phyloP scores from a whole-genome alignment of 2,888 invertebrate genomes.

The Papilio demoleus region DNA sequence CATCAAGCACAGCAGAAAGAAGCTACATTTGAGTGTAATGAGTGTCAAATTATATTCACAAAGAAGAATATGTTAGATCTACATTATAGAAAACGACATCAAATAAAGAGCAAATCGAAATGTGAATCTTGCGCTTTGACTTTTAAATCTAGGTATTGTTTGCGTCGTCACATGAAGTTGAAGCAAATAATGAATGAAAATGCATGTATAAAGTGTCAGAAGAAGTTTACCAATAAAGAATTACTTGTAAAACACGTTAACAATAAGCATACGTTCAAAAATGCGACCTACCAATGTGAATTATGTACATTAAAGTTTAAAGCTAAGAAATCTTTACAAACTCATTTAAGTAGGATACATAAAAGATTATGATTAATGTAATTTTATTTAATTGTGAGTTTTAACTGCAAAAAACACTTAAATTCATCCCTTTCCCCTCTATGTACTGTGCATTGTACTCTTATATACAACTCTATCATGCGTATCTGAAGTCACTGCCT shows the following conservation, averaged over 20 bases:
- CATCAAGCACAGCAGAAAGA: slow-evolving; percentile 70
- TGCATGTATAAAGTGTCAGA: slow-evolving; percentile 72
- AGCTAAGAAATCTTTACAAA: slow-evolving; percentile 66
- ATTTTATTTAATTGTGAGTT: slow-evolving; percentile 1
- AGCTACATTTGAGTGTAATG: slow-evolving; percentile 72
- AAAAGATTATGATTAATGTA: slow-evolving; percentile 68
- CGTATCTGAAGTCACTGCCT: too few species aligned
- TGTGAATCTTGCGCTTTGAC: slow-evolving; percentile 74
- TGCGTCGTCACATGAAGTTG: slow-evolving; percentile 71
- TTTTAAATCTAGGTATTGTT: slow-evolving; percentile 75
- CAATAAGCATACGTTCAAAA: slow-evolving; percentile 73
- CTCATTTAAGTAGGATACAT: slow-evolving; percentile 70
- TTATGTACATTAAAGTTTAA: slow-evolving; percentile 72
- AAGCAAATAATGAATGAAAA: slow-evolving; percentile 72
- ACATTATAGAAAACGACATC: slow-evolving; percentile 72
- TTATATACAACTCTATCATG: too few species aligned
- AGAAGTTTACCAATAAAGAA: slow-evolving; percentile 71
- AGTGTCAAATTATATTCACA: slow-evolving; percentile 71
- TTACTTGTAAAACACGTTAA: slow-evolving; percentile 65
- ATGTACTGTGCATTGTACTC: too few species aligned
- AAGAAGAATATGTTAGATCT: slow-evolving; percentile 68
- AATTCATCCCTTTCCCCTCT: neutral
- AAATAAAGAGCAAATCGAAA: slow-evolving; percentile 68
- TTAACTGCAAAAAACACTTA: neutral
- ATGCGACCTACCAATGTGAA: slow-evolving; percentile 69